Evolutionary conservation across 2,888 invertebrate genomes (phyloP), one percentile per base, ranked within the genome.

Genomic region (Sussaba pulchella): DNA sequence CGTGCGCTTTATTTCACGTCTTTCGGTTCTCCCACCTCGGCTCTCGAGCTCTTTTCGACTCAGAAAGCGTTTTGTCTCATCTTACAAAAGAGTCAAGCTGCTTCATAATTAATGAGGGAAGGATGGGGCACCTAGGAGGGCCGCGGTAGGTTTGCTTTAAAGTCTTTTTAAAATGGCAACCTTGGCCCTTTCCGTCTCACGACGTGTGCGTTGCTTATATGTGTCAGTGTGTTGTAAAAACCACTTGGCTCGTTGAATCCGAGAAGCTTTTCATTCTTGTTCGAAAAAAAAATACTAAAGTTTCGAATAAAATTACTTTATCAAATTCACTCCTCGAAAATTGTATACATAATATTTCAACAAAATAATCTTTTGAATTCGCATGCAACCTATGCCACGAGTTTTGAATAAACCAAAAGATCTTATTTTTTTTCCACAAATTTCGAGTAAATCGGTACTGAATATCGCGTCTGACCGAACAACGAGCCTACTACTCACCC

Each of bases 21-120:
- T 64, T 14, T 12, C 64, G 26, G 14, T 45, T n/a, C 19, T 45
- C 26, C 10, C 17, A 17, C 14, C 26, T 12, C 4, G 45, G 10
- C 10, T 14, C 26, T 45, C 21, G 50, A 21, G 24, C 50, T n/a
- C 21, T 26, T 43, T 14, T 45, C 17, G 8, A 26, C 24, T 17
- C 21, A 26, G 43, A 6, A 3, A 12, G 45, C 24, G 26, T 43
- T 26, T 64, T 12, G 10, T 41, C 21, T 47, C 17, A 19, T 63
- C 26, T 26, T 10, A 24, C 19, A 24, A 41, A 3, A 45, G 63
- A 14, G 43, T 14, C 43, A 64, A 64, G 43, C 10, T 64, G 43
- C 31, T 64, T 59, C 17, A 17, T 45, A 26, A 47, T 43, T 45
- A 64, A 64, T 26, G 64, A 64, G 64, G 26, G 64, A 45, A 24